Evolutionary conservation across 2,113 vertebrate genomes (phyloP), one percentile per base, ranked within the genome.

Genomic region (Nycticorax nycticorax): DNA sequence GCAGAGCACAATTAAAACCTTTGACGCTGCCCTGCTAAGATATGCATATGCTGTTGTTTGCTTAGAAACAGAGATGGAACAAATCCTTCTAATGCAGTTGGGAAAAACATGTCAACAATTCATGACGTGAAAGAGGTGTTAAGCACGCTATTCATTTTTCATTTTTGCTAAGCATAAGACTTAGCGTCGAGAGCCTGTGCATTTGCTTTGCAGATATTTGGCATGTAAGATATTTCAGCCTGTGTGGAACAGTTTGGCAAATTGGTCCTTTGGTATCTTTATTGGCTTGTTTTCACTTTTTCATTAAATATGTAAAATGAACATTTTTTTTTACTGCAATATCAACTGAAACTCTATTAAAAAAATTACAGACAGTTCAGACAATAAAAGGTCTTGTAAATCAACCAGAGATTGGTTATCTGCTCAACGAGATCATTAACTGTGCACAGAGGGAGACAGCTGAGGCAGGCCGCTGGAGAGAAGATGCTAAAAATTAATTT

Each of bases 351-450:
- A 75, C 53, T 48, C 91, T 95, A 88, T 96, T 96, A 75, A 95
- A 95, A 96, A 96, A 75, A 95, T 85, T 97, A 96, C 83, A 96
- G 95, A 91, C 78, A 89, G 48, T 88, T 96, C 89, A 96, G 91
- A 92, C 89, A 96, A 94, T 93, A 97, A 95, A 96, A 96, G 60
- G 76, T 72, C 80, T 73, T 96, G 89, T 97, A 97, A 97, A 97
- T 96, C 92, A 96, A 93, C 39, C 64, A 86, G 84, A 95, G 87
- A 96, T 93, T 88, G 92, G 95, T 91, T 96, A 94, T 97, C 96
- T 96, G 85, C 87, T 96, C 92, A 90, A 88, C 78, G 89, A 93
- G 95, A 96, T 95, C 95, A 85, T 97, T 97, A 97, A 79, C 69
- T 85, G 84, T 30, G 66, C 76, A 27, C 84, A 68, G 74, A 92